Percentiles rank a stretch among this genome's conserved stretches.
Conservation (phyloP, 37 sponge, comb jelly and placozoan genomes). For the Agelas oroides region DNA sequence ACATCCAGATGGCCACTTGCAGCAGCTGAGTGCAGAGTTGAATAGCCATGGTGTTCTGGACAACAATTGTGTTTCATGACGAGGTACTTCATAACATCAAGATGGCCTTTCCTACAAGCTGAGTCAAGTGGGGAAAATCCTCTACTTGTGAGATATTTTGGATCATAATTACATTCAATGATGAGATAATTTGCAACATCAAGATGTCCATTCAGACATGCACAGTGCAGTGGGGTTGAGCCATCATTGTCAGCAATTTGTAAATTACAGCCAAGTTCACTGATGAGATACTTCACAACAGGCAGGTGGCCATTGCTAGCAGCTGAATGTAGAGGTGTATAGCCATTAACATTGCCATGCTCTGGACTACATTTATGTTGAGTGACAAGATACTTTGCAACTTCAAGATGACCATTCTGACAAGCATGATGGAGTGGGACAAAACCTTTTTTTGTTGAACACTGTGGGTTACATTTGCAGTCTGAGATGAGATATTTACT, state of each 20-base stretch:
- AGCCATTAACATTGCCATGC: neutral
- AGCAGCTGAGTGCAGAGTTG: too few species aligned
- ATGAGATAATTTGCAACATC: constrained; percentile 1
- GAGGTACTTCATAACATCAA: constrained; percentile 20
- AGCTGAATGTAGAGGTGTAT: neutral
- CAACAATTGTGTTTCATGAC: neutral
- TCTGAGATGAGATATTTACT: too few species aligned
- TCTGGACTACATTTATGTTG: too few species aligned
- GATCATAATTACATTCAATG: too few species aligned
- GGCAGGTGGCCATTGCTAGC: neutral
- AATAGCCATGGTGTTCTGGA: too few species aligned
- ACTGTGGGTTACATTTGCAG: neutral
- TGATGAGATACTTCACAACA: neutral
- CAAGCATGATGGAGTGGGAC: too few species aligned
- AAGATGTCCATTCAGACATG: too few species aligned
- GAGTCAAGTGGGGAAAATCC: constrained; percentile 35
- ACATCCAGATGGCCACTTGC: constrained; percentile 2
- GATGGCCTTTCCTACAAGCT: constrained; percentile 31
- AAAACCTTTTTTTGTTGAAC: too few species aligned
- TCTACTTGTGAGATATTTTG: neutral
- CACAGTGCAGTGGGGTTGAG: too few species aligned
- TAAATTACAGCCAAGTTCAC: neutral
- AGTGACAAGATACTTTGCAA: neutral
- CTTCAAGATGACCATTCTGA: neutral
- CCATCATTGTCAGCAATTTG: too few species aligned